Percentiles rank a stretch among this genome's conserved stretches.
Evolutionary conservation across 2,113 vertebrate genomes (phyloP).

Genomic region (Gavia stellata): DNA sequence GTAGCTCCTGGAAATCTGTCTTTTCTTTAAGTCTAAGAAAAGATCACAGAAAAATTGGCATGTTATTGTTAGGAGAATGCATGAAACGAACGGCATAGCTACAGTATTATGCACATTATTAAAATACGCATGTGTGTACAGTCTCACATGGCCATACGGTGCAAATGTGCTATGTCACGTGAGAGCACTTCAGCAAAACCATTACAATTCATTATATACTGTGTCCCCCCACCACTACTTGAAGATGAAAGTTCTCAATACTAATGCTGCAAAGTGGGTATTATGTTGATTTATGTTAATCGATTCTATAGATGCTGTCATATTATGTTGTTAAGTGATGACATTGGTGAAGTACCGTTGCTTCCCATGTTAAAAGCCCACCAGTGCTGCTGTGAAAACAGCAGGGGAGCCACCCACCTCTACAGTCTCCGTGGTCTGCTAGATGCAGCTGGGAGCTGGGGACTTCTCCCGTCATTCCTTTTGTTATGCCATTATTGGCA

Average conservation of each 20-base stretch:
- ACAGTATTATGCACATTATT: background rate
- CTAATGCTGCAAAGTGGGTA: constrained; percentile 48
- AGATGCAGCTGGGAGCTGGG: background rate
- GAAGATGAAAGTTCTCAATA: constrained; percentile 58
- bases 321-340: constrained; percentile 39
- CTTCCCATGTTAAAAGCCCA: constrained; percentile 5
- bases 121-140: background rate
- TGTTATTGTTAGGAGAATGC: background rate
- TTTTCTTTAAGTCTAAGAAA: background rate
- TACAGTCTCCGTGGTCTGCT: background rate
- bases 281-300: constrained; percentile 69
- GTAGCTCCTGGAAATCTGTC: background rate
- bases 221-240: background rate
- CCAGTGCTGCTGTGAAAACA: background rate
- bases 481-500: background rate
- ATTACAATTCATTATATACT: background rate
- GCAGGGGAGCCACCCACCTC: background rate
- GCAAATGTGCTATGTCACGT: background rate
- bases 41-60: background rate
- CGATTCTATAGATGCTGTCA: constrained; percentile 33
- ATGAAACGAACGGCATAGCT: background rate
- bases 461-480: background rate
- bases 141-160: background rate
- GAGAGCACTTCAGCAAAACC: background rate
- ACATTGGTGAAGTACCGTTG: constrained; percentile 32